Percentiles rank a stretch among this genome's conserved stretches.
Conservation (phyloP, 2,888 invertebrate genomes). For the Rosalia funebris region DNA sequence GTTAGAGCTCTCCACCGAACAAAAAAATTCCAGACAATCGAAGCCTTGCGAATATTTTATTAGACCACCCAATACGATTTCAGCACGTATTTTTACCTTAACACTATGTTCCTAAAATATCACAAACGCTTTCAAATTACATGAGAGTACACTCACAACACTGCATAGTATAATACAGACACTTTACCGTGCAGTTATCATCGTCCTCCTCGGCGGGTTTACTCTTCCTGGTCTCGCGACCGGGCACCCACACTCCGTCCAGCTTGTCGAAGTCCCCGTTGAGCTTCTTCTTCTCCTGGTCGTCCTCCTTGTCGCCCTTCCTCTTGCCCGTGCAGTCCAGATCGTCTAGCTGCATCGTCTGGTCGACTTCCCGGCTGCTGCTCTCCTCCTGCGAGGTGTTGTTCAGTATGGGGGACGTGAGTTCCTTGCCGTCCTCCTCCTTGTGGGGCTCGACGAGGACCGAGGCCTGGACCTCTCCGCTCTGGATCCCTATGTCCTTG, state of each 20-base stretch:
- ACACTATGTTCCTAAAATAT: slow-evolving; percentile 24
- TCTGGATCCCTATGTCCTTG: slow-evolving; percentile 49
- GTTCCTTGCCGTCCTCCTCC: slow-evolving; percentile 42
- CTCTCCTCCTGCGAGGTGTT: slow-evolving; percentile 30
- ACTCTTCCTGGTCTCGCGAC: slow-evolving; percentile 27
- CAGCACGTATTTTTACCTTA: slow-evolving; percentile 4
- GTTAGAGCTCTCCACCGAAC: not conserved
- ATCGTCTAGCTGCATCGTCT: slow-evolving; percentile 39
- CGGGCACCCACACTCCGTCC: slow-evolving; percentile 42
- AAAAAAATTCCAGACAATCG: not conserved
- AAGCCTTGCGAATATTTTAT: not conserved
- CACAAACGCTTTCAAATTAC: slow-evolving; percentile 37
- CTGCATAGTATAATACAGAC: slow-evolving; percentile 71
- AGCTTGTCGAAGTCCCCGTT: slow-evolving; percentile 46
- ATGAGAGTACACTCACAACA: slow-evolving; percentile 71
- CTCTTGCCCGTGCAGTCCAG: slow-evolving; percentile 22
- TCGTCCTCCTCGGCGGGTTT: slow-evolving; percentile 62
- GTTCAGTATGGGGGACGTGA: slow-evolving; percentile 46
- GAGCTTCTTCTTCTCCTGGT: slow-evolving; percentile 42
- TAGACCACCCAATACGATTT: slow-evolving; percentile 1
- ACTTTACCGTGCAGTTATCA: slow-evolving; percentile 70
- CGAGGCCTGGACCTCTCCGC: slow-evolving; percentile 45
- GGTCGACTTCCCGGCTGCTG: slow-evolving; percentile 35
- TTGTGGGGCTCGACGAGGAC: slow-evolving; percentile 50
- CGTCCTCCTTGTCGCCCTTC: slow-evolving; percentile 34